Conservation (phyloP, 2,888 invertebrate genomes). For the Dione juno region DNA sequence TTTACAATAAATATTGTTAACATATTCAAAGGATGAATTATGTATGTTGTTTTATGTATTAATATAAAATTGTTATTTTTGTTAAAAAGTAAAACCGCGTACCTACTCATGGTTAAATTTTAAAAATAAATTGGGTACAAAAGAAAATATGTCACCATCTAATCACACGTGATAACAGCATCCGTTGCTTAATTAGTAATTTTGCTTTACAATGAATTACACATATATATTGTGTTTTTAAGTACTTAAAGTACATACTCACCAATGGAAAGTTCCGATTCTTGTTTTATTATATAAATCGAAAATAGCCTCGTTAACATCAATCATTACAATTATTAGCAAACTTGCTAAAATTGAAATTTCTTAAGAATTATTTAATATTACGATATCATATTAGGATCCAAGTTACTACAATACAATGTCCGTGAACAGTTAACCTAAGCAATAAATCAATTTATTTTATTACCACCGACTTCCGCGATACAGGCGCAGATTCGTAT, state of each 20-base stretch:
- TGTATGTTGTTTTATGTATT: neutral
- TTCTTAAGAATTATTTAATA: neutral
- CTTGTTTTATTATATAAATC: too few relatives aligned
- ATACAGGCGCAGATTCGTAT: conserved; percentile 27
- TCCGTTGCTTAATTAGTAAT: conserved; percentile 4
- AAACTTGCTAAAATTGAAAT: neutral
- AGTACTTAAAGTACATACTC: too few relatives aligned
- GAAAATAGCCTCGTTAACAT: neutral
- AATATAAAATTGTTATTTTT: neutral
- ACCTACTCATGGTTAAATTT: too few relatives aligned
- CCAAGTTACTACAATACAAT: conserved; percentile 20
- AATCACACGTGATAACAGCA: conserved; percentile 18
- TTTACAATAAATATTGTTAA: neutral
- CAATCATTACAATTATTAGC: neutral
- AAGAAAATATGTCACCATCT: conserved; percentile 14
- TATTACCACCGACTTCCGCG: conserved; percentile 27
- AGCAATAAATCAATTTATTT: conserved; percentile 38
- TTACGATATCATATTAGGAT: neutral
- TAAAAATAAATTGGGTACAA: neutral
- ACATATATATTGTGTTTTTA: neutral
- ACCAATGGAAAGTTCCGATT: too few relatives aligned
- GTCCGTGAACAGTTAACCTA: conserved; percentile 31
- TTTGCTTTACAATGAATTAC: conserved; percentile 6
- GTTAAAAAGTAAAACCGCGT: neutral
- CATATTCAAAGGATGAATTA: neutral